Evolutionary conservation across 2,113 vertebrate genomes (phyloP).

Genomic region (Chloropsis cyanopogon): DNA sequence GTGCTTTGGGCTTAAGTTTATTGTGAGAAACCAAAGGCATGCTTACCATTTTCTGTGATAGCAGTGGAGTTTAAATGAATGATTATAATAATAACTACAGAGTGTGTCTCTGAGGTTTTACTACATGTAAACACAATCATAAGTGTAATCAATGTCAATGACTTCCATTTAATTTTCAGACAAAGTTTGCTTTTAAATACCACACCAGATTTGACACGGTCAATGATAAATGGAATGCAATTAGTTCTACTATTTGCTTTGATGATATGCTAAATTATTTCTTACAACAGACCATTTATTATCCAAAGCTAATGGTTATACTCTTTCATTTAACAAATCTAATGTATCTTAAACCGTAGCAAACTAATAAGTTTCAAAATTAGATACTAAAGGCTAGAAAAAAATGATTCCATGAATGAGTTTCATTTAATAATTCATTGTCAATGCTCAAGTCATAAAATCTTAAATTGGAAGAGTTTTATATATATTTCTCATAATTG

Average conservation of each 20-base stretch:
- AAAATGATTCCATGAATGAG: neutral
- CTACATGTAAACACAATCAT: neutral
- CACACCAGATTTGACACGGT: slow-evolving; percentile 23
- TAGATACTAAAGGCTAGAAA: neutral
- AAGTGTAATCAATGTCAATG: slow-evolving; percentile 11
- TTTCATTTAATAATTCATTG: neutral
- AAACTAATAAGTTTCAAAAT: slow-evolving; percentile 32
- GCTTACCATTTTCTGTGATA: neutral
- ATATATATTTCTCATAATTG: neutral
- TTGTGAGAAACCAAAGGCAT: neutral
- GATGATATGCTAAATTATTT: slow-evolving; percentile 63
- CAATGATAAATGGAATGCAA: slow-evolving; percentile 45
- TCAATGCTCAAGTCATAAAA: neutral
- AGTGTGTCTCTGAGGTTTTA: neutral
- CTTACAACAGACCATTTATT: slow-evolving; percentile 56
- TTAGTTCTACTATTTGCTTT: slow-evolving; percentile 62
- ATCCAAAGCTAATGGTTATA: slow-evolving; percentile 33
- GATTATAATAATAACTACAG: neutral
- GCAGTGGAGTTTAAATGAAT: neutral
- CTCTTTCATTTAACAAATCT: slow-evolving; percentile 7
- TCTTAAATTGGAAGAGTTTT: neutral
- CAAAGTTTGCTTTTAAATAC: slow-evolving; percentile 49
- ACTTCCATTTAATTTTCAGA: slow-evolving; percentile 29
- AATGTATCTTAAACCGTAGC: neutral
- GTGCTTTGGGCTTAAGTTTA: neutral